Evolutionary conservation across 2,113 vertebrate genomes (phyloP).

Genomic region (Oenanthe oenanthe): DNA sequence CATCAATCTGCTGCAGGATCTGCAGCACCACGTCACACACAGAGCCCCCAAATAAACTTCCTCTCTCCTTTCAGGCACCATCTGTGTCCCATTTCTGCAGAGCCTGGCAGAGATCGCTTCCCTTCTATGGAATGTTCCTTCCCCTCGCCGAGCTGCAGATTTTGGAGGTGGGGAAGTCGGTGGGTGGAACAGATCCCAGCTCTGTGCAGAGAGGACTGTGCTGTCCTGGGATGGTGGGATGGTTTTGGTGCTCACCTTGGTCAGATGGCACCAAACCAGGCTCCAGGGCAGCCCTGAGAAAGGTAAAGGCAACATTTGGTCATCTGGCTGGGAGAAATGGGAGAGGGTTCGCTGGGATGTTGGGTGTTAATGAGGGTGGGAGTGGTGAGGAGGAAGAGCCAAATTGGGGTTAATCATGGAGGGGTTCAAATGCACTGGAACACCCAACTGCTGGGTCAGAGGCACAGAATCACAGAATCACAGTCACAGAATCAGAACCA

Average conservation of each 20-base stretch:
- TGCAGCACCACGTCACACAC: background rate
- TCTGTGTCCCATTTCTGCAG: constrained; percentile 64
- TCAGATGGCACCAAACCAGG: background rate
- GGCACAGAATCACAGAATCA: no score
- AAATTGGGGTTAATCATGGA: accelerated
- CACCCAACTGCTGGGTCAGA: accelerated
- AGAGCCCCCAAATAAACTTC: constrained; percentile 63
- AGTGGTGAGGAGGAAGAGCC: background rate
- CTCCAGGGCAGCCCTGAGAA: accelerated
- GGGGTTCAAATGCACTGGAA: background rate
- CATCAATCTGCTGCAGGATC: constrained; percentile 12
- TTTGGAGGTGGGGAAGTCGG: constrained; percentile 4
- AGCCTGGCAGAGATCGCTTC: background rate
- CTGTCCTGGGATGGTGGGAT: background rate
- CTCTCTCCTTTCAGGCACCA: constrained; percentile 40
- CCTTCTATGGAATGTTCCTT: constrained; percentile 61
- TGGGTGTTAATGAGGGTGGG: no score
- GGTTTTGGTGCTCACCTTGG: background rate
- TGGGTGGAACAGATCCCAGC: background rate
- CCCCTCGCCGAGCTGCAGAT: background rate
- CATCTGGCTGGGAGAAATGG: background rate
- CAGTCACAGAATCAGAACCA: no score
- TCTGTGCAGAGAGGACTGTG: background rate
- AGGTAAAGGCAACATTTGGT: background rate
- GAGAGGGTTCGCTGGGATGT: accelerated